phyloP scores from a whole-genome alignment of 2,888 invertebrate species.

The Thera britannica region DNA sequence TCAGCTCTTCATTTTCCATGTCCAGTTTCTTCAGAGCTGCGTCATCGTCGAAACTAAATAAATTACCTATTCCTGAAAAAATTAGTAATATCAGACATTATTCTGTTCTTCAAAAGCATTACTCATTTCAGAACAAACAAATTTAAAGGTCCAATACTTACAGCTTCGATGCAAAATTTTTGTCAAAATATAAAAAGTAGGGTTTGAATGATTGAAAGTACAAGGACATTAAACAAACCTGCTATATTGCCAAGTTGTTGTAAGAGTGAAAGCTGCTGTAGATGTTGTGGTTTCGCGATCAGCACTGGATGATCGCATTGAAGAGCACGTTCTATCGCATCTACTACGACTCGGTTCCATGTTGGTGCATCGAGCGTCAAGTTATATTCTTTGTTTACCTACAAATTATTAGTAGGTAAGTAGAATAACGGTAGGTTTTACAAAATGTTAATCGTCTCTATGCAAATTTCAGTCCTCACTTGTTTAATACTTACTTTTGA shows the following conservation, averaged over 20 bases:
- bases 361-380: slow-evolving; percentile 17
- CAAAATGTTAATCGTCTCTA: background rate
- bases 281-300: slow-evolving; percentile 12
- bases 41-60: slow-evolving; percentile 12
- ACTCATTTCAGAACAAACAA: too few species aligned
- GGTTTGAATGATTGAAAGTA: background rate
- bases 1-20: slow-evolving; percentile 13
- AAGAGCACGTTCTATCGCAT: slow-evolving; percentile 25
- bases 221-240: slow-evolving; percentile 10
- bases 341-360: slow-evolving; percentile 25
- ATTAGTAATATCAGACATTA: background rate
- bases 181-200: too few species aligned
- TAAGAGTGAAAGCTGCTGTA: slow-evolving; percentile 15
- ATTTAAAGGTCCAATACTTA: too few species aligned
- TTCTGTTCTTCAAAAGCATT: too few species aligned
- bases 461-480: too few species aligned
- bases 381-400: slow-evolving; percentile 41
- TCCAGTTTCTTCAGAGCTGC: slow-evolving; percentile 14
- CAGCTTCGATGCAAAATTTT: too few species aligned
- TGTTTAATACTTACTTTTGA: slow-evolving; percentile 9
- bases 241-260: slow-evolving; percentile 22
- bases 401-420: background rate
- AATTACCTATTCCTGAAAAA: slow-evolving; percentile 11
- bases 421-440: background rate
- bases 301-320: slow-evolving; percentile 12